These are phyloP conservation scores for Subanguina moxae DNA, from an alignment of 1,140 invertebrate species.

Conservation along the genomic window DNA sequence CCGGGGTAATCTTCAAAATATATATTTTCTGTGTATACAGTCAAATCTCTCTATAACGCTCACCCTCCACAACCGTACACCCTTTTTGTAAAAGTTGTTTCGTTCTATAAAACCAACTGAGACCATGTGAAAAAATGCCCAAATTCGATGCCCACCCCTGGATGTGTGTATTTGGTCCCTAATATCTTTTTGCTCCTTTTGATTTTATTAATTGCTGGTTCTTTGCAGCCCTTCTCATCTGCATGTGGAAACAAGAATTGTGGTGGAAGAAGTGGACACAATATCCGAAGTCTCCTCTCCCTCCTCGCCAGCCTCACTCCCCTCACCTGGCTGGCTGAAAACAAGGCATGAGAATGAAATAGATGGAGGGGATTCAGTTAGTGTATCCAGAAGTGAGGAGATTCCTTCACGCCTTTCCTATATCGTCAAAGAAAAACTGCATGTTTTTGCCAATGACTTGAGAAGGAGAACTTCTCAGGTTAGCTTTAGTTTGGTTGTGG, in stretches of 20 bases:
- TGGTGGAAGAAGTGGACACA: background rate
- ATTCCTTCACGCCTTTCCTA: constrained; percentile 4
- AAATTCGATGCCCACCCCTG: background rate
- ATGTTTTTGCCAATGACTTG: constrained; percentile 47
- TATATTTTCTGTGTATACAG: too few relatives aligned
- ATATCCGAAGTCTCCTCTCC: background rate
- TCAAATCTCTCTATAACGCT: background rate
- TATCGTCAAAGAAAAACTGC: constrained; percentile 10
- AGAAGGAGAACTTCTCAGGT: constrained; percentile 42
- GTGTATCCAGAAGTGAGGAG: constrained; percentile 2
- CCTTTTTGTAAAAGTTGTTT: background rate
- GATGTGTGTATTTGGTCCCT: background rate
- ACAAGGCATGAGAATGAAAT: background rate
- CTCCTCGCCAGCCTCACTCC: background rate
- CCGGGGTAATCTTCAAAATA: background rate
- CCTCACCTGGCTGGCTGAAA: background rate
- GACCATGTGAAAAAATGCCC: background rate
- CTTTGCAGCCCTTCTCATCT: background rate
- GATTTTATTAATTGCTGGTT: background rate
- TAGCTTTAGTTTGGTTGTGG: constrained; percentile 5
- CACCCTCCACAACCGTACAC: background rate
- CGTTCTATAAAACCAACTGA: background rate
- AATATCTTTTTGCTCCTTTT: background rate
- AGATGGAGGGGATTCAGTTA: background rate
- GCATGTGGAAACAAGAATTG: background rate